A percentile compares a stretch with the other conserved stretches of the same genome.
Conservation (phyloP, 2,888 invertebrate species). For the Argyresthia albistria region DNA sequence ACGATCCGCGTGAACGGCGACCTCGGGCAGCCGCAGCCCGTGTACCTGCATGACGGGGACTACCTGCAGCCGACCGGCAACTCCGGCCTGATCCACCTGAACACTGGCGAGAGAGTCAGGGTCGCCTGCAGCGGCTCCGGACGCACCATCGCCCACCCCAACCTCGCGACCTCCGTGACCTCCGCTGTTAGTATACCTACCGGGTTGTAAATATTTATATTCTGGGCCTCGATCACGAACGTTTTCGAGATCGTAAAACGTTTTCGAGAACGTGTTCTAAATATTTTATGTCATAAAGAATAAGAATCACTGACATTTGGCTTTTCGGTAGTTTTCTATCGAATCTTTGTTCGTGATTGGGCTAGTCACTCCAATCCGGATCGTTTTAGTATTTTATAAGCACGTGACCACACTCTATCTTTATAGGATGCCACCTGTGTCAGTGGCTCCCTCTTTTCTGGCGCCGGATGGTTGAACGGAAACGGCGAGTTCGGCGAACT, state of each 20-base stretch:
- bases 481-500: conserved; percentile 44
- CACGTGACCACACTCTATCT: too few species aligned
- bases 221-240: too few species aligned
- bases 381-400: too few species aligned
- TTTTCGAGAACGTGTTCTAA: too few species aligned
- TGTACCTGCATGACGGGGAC: conserved; percentile 58
- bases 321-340: too few species aligned
- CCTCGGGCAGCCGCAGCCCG: conserved; percentile 71
- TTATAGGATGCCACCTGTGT: conserved; percentile 44
- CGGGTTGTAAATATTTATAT: too few species aligned
- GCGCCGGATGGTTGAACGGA: conserved; percentile 41
- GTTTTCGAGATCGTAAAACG: too few species aligned
- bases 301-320: too few species aligned
- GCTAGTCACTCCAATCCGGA: too few species aligned
- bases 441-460: conserved; percentile 32
- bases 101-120: conserved; percentile 35
- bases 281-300: too few species aligned
- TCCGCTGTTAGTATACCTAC: conserved; percentile 38
- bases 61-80: conserved; percentile 39
- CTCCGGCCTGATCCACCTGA: conserved; percentile 36
- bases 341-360: too few species aligned
- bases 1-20: conserved; percentile 56
- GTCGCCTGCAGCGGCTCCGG: conserved; percentile 43
- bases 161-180: conserved; percentile 23
- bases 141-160: conserved; percentile 39